Conservation (phyloP, 2,888 invertebrate species). For the Hirtodrosophila trivittata region DNA sequence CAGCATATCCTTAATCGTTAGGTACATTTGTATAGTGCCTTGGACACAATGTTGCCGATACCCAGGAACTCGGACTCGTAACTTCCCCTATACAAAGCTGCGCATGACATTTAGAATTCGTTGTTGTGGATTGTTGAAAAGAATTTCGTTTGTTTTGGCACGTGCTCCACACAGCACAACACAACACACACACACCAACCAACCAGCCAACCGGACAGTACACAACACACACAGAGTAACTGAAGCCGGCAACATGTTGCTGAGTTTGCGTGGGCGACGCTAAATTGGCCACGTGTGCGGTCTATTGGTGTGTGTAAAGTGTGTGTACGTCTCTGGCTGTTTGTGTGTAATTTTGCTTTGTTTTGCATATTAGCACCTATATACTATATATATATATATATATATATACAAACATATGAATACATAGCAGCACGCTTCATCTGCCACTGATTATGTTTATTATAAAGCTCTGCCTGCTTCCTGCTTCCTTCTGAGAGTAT, state of each 20-base stretch:
- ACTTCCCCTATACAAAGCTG: slow-evolving; percentile 36
- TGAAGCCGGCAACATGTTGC: slow-evolving; percentile 63
- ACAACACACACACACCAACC: slow-evolving; percentile 6
- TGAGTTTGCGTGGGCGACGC: slow-evolving; percentile 57
- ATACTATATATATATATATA: slow-evolving; percentile 6
- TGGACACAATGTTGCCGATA: slow-evolving; percentile 21
- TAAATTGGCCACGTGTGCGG: slow-evolving; percentile 42
- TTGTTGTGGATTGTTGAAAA: slow-evolving; percentile 67
- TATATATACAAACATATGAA: slow-evolving; percentile 7
- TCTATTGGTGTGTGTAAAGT: background rate
- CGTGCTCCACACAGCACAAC: slow-evolving; percentile 43
- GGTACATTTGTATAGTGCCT: slow-evolving; percentile 1
- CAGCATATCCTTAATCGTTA: slow-evolving; percentile 1
- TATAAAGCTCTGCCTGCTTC: slow-evolving; percentile 9
- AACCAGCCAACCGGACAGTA: too few relatives aligned
- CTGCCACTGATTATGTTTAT: slow-evolving; percentile 30
- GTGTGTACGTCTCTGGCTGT: background rate
- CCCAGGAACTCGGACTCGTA: background rate
- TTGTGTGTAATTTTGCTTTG: slow-evolving; percentile 18
- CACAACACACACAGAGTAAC: slow-evolving; percentile 1
- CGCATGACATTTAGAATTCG: slow-evolving; percentile 33
- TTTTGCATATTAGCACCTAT: slow-evolving; percentile 31
- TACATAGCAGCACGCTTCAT: slow-evolving; percentile 15
- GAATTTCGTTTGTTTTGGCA: slow-evolving; percentile 52
- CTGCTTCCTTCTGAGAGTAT: too few relatives aligned